Percentiles rank a stretch among this genome's conserved stretches.
Conservation (phyloP, 1,140 invertebrate species). For the Chrysoperla carnea region DNA sequence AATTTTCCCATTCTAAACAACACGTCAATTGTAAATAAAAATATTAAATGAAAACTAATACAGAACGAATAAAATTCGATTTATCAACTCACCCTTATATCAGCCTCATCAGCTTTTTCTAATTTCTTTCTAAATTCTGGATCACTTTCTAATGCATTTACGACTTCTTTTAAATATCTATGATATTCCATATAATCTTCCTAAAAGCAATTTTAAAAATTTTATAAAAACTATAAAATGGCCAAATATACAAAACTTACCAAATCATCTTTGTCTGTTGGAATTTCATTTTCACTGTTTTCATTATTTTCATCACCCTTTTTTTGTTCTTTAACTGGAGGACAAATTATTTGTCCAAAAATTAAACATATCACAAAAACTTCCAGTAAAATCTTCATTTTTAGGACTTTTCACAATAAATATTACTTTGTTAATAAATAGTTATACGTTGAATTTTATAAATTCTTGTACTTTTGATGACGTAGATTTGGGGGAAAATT, state of each 20-base stretch:
- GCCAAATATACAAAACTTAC: neutral
- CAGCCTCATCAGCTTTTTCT: conserved; percentile 58
- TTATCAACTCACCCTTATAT: conserved; percentile 47
- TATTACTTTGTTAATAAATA: too few species aligned
- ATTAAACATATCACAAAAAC: too few species aligned
- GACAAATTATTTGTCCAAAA: neutral
- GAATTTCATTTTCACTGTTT: neutral
- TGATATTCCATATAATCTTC: conserved; percentile 54
- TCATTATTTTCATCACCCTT: neutral
- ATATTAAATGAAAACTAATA: conserved; percentile 1
- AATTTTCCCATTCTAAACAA: conserved; percentile 67
- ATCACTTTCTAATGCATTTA: conserved; percentile 69
- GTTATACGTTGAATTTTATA: too few species aligned
- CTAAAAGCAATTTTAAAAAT: conserved; percentile 11
- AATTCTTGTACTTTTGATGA: too few species aligned
- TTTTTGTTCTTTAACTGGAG: neutral
- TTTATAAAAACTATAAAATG: neutral
- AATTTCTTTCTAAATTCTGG: conserved; percentile 63
- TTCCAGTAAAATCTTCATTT: too few species aligned
- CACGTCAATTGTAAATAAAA: conserved; percentile 7
- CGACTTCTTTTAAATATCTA: conserved; percentile 71
- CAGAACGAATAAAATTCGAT: conserved; percentile 2
- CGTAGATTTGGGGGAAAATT: too few species aligned
- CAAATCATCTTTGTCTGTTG: conserved; percentile 8
- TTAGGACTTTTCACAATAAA: too few species aligned